Base-by-base conservation (phyloP, 2,113 vertebrate genomes). In the Equus przewalskii region DNA sequence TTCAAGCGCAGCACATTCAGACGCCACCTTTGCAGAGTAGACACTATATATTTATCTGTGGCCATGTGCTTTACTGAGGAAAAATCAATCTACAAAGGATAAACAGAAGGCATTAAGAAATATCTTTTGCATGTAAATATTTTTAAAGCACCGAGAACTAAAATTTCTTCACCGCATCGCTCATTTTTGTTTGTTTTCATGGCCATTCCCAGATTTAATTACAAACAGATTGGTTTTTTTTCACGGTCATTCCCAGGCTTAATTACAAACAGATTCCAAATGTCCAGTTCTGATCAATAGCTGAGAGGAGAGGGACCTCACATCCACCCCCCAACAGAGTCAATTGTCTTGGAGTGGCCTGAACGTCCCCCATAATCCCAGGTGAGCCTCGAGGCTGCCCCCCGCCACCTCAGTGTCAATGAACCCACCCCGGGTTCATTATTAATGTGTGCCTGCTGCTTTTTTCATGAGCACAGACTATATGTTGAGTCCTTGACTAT, bases 71-170 rank as follows among this genome's bases (percentile, higher is more conserved):
- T 98, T 58, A 98, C 94, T 58, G 97, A n/a, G 5, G 98, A 99
- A 98, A 99, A 99, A 91, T 99, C 96, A 58, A 99, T 98, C 98
- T 99, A 95, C 88, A 98, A 96, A 97, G 60, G 19, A 95, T 58
- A 82, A 93, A 91, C 18, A 70, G 70, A 60, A 86, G 19, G 15
- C 33, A 91, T 91, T 93, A 94, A 94, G 56, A 97, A 80, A 93
- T 0, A 44, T 72, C 7, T 84, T 28, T 78, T 78, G 69, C 8
- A 51, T 76, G 24, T 54, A 81, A 96, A 89, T 21, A 79, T 90
- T 94, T 96, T 85, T 95, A 95, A 94, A 95, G n/a, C 49, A 81
- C 19, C 56, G 72, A 97, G n/a, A 41, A 51, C 75, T 94, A 96
- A 93, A 95, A 82, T 46, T 36, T 78, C 9, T 94, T 95, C 28